A percentile compares a stretch with the other conserved stretches of the same genome.
Evolutionary conservation across 2,113 vertebrate species (phyloP).

Genomic region (Vidua macroura): DNA sequence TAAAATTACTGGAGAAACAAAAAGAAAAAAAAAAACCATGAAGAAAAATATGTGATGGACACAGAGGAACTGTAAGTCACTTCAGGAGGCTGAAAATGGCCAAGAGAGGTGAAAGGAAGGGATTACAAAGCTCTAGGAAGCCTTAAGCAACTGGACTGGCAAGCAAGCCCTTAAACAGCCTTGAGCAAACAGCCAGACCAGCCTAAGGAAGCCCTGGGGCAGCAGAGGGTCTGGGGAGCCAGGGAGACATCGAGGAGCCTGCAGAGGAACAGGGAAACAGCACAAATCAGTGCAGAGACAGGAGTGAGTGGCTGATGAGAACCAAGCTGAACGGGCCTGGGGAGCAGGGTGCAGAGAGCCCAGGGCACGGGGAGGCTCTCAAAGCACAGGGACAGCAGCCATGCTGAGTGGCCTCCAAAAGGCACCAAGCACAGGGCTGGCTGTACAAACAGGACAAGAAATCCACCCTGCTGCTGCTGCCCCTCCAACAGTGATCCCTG

Average conservation of each 20-base stretch:
- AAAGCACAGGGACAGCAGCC: not conserved
- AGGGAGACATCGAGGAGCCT: not conserved
- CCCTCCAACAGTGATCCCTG: not conserved
- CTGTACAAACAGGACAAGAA: not conserved
- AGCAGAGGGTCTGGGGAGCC: not conserved
- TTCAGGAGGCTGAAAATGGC: not conserved
- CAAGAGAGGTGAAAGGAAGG: not conserved
- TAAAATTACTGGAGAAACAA: not conserved
- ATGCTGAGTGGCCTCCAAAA: not conserved
- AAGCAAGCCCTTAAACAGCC: not conserved
- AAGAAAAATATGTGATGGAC: not conserved
- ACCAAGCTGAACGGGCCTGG: not conserved
- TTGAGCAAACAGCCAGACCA: not conserved
- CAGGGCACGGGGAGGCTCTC: not conserved
- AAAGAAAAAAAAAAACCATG: not conserved
- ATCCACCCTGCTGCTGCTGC: not conserved
- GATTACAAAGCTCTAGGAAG: not conserved
- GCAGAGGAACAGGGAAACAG: fast-evolving
- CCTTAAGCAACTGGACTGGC: not conserved
- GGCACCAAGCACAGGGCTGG: not conserved
- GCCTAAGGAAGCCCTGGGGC: not conserved
- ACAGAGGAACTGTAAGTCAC: not conserved
- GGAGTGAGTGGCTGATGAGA: fast-evolving
- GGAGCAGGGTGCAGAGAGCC: not conserved
- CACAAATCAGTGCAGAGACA: not conserved